Conservation (phyloP, 2,113 vertebrate genomes). For the Gymnogyps californianus region DNA sequence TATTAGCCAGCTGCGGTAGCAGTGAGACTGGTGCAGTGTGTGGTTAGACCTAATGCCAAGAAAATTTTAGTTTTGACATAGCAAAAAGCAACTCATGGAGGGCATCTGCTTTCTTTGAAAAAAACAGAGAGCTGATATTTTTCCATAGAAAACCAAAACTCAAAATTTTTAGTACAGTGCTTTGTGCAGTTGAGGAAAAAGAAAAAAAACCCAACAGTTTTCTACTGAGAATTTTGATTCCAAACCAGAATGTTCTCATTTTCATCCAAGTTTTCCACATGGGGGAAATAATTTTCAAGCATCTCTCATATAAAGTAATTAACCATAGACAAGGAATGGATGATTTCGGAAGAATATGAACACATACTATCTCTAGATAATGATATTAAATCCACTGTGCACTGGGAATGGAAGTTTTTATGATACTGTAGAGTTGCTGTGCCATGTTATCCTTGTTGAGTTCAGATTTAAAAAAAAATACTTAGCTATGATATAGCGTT, state of each 20-base stretch:
- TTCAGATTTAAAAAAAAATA: background rate
- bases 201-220: background rate
- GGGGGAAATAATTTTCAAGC: slow-evolving; percentile 34
- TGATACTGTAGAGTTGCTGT: background rate
- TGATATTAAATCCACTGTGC: slow-evolving; percentile 14
- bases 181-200: background rate
- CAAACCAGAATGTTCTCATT: slow-evolving; percentile 37
- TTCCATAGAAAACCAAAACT: background rate
- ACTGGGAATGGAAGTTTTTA: background rate
- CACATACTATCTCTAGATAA: slow-evolving; percentile 12
- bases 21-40: rapidly evolving
- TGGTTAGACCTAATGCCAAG: background rate
- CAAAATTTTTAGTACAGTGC: background rate
- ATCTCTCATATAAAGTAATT: slow-evolving; percentile 38
- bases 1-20: background rate
- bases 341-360: slow-evolving; percentile 20
- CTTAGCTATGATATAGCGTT: background rate
- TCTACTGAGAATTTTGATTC: slow-evolving; percentile 7
- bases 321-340: background rate
- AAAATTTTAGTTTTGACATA: background rate
- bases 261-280: slow-evolving; percentile 32
- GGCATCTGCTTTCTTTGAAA: background rate
- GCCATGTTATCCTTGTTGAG: slow-evolving; percentile 2
- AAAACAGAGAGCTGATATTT: background rate
- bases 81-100: background rate